Evolutionary conservation across 2,797 vertebrate genomes (phyloP), one percentile per base, ranked within the genome.

Genomic region (Characodon lateralis): DNA sequence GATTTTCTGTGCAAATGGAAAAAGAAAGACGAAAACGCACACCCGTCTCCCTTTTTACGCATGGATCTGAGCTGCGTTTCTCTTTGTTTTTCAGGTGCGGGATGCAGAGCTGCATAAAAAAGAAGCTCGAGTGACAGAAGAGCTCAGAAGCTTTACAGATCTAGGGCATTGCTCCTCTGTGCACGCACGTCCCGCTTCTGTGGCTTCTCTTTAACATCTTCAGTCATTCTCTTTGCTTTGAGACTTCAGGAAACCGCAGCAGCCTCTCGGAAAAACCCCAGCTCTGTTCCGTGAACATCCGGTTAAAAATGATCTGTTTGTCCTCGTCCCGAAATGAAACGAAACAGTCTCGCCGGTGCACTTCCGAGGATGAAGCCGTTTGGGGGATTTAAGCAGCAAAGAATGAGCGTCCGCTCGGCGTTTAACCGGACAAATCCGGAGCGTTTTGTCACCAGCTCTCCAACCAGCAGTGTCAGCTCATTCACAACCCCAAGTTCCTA

Each of bases 401-500:
- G 48, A 77, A 41, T 35, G 65, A 68, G 66, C 48, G 71, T 85
- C 79, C 77, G 72, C 76, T 77, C 71, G 53, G 69, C 48, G 86
- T 84, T 84, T 79, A 63, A 16, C 79, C 71, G 71, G 66, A 78
- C 46, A 81, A 89, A 88, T 88, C 85, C 85, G 69, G 61, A 78
- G 85, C 85, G 84, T 87, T 74, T 89, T 90, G 85, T 85, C 85
- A 89, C 79, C 83, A 79, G 86, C 92, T 89, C 86, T 81, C 81
- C 74, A 82, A 88, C 56, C 79, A 85, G 83, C 77, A 84, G 83
- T 82, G 79, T 89, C 83, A 76, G 88, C 82, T 91, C 83, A 86
- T 90, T 93, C 94, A 93, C 92, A 94, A 87, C 86, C 86, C 82
- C 84, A 82, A 89, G 79, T 91, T 91, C 81, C 78, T 74, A 76